Percentiles rank a stretch among this genome's conserved stretches.
Conservation (phyloP, 2,888 invertebrate genomes). For the Branchipolynoe longqiensis region DNA sequence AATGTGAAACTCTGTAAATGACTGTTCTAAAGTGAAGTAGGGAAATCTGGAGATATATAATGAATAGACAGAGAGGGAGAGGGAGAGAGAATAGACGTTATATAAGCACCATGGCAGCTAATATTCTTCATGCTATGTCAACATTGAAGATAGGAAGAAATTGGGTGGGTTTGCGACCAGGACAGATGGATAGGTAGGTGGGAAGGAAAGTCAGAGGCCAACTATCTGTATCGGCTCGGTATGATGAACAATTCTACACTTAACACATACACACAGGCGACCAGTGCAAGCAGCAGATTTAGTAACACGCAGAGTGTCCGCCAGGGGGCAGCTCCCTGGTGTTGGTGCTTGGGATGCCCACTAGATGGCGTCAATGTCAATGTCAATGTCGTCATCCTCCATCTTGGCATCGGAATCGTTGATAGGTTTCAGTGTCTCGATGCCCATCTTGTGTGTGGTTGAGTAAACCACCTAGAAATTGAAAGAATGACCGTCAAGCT, state of each 20-base stretch:
- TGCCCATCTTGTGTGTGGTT: constrained; percentile 74
- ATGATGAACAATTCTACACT: neutral
- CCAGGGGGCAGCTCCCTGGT: too few species aligned
- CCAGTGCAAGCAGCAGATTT: constrained; percentile 56
- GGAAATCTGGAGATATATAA: neutral
- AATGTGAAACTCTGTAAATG: constrained; percentile 13
- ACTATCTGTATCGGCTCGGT: neutral
- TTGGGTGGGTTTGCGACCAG: neutral
- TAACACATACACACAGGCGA: constrained; percentile 42
- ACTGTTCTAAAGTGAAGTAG: neutral
- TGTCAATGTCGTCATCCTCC: constrained; percentile 85
- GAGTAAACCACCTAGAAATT: constrained; percentile 75
- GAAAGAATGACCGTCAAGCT: too few species aligned
- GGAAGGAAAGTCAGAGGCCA: constrained; percentile 1
- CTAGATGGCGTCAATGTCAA: constrained; percentile 80
- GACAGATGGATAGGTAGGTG: constrained; percentile 23
- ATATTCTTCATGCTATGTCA: constrained; percentile 17
- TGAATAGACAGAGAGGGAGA: neutral
- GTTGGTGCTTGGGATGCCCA: constrained; percentile 43
- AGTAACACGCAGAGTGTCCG: constrained; percentile 32
- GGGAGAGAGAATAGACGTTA: too few species aligned
- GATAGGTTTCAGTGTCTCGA: constrained; percentile 68
- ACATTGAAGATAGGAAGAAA: neutral
- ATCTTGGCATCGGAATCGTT: constrained; percentile 82
- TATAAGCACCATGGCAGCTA: constrained; percentile 43